Evolutionary conservation across 2,888 invertebrate genomes (phyloP), one percentile per base, ranked within the genome.

Genomic region (Callyntrura sp.): DNA sequence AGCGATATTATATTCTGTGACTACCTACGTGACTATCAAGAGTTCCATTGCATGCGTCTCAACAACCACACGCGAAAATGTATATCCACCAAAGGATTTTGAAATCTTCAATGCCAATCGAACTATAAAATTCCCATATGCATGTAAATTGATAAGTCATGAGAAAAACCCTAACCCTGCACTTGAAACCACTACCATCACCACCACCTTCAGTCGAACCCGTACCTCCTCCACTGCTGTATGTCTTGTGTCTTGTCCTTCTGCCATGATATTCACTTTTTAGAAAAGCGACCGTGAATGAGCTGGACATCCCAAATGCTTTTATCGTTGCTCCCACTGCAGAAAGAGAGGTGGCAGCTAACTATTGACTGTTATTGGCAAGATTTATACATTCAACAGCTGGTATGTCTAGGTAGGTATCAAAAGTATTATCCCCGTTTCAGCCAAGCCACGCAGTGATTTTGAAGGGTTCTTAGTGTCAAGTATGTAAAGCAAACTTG

Each of bases 131-230:
- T 82, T 45, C 45, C 73, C 55, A 88, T 88, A 65, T 86, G 79
- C 86, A 86, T 86, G 86, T 55, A 79, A 86, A 86, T 86, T 65
- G 86, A 79, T 79, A 86, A 86, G 79, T 86, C 79, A 79, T 81
- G 79, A 86, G 86, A 86, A 79, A n/a, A 86, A 79, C 79, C 68
- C 57, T 68, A 81, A 79, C 68, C 68, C 55, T 79, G 86, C 55
- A 68, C 79, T 79, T 79, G 86, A 79, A 28, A 25, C 35, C 57
- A 60, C 9, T 23, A n/a, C n/a, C n/a, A n/a, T 8, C 62, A 14
- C 62, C 6, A 23, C n/a, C n/a, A n/a, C n/a, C n/a, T n/a, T n/a
- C n/a, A n/a, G n/a, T n/a, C n/a, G n/a, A n/a, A n/a, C n/a, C n/a
- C n/a, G n/a, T n/a, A n/a, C n/a, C n/a, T n/a, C n/a, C n/a, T n/a